Evolutionary conservation across 2,113 vertebrate species (phyloP), one percentile per base, ranked within the genome.

Genomic region (Nasalis larvatus): DNA sequence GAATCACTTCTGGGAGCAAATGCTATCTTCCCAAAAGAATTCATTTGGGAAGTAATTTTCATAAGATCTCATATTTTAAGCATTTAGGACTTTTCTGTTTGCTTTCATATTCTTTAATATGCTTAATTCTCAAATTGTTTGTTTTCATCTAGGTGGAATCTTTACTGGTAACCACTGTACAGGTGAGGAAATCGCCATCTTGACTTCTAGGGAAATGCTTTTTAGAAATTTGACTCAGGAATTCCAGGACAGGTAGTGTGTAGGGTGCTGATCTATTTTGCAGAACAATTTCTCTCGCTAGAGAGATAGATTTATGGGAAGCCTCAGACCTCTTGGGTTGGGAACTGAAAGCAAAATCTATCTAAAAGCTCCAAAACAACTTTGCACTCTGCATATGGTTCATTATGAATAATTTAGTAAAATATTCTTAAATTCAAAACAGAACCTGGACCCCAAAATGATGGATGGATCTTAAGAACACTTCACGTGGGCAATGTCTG

Each of bases 391-490:
- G 47, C 40, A 52, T 73, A 82, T 54, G 54, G 20, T 23, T 2
- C 7, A 12, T 86, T 82, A 52, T 88, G 66, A 92, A 86, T 42
- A 81, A 92, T 49, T 63, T 91, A 88, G 21, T 45, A 77, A 86
- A 82, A 66, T 81, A 85, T 73, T 89, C 21, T 86, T 80, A 81
- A 92, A 71, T 82, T 92, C 6, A 47, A 82, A 91, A 71, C 85
- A 92, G 66, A 96, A 40, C 42, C 49, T 89, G 69, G 49, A 49
- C 56, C 8, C 30, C 45, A 16, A 78, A 89, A 56, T 84, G 49
- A 37, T 63, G 52, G 69, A 23, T 7, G 2, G 8, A 10, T 94
- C 32, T 73, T 87, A 32, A 68, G 74, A 89, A 58, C 11, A 66
- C 52, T 49, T 91, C 40, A 35, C 8, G 8, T 25, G 27, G 78